Base-by-base conservation (phyloP, 2,113 vertebrate species). In the Australoheros scitulus region DNA sequence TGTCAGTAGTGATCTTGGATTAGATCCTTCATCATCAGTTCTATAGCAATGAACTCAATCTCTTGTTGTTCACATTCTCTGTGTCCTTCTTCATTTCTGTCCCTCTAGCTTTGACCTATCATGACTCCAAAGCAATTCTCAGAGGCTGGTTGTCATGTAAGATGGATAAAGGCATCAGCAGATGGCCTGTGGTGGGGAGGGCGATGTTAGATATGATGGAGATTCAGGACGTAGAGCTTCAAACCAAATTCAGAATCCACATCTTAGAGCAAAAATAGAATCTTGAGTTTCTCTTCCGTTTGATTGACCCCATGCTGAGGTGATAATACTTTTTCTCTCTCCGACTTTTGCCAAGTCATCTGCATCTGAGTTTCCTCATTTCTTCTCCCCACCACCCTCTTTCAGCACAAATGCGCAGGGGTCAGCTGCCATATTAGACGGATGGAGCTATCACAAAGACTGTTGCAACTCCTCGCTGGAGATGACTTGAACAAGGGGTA, bases 141-240 rank as follows among this genome's bases (percentile, higher is more conserved):
- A 76, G 84, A 84, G 88, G 84, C 43, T 74, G 64, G 75, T 79
- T 90, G 89, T 93, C 89, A 89, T 59, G 56, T 87, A 38, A 87
- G 92, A 93, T 88, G 76, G 87, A 92, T 89, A 79, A 56, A 64
- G 64, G 83, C 81, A 92, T 89, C 79, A 91, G 75, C 26, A 59
- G 64, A 50, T 57, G 81, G 81, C 76, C 70, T 22, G 79, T 88
- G 70, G 61, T 84, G 74, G 52, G 70, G 56, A 72, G 14, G 61
- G 13, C 3, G 8, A 13, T 20, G 38, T 80, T 60, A 59, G 41
- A 79, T 41, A 64, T 84, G 85, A 89, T 65, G 57, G 72, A 81
- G 74, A 20, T 47, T 61, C 72, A 61, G 59, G 41, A 83, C 41
- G 2, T 13, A 22, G 18, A 79, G 43, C 75, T 74, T 80, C 10